A percentile compares a stretch with the other conserved stretches of the same genome.
phyloP scores from a whole-genome alignment of 2,888 invertebrate species.

The Megaustenia siamemsis region DNA sequence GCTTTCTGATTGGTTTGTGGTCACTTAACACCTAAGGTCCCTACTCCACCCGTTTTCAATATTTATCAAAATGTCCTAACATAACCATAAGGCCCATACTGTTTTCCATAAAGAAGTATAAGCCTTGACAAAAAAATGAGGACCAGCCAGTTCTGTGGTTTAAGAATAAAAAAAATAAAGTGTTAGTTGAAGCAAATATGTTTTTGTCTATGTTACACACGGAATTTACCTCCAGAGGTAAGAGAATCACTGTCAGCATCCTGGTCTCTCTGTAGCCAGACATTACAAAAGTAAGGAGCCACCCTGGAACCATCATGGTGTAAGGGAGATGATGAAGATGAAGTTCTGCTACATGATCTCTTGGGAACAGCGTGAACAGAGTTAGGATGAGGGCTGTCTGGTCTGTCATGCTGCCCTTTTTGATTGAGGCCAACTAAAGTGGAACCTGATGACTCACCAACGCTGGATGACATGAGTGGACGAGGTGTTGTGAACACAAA shows the following conservation, averaged over 20 bases:
- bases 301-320: conserved; percentile 56
- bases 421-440: conserved; percentile 35
- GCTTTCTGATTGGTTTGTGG: too few relatives aligned
- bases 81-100: too few relatives aligned
- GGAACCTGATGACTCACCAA: conserved; percentile 49
- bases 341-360: conserved; percentile 14
- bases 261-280: conserved; percentile 42
- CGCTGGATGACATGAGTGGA: conserved; percentile 9
- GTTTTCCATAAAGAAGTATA: too few relatives aligned
- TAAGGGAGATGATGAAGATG: conserved; percentile 58
- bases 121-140: too few relatives aligned
- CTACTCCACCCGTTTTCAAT: too few relatives aligned
- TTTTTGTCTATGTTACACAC: too few relatives aligned
- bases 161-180: too few relatives aligned
- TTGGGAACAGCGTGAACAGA: conserved; percentile 26
- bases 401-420: conserved; percentile 26
- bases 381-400: conserved; percentile 47
- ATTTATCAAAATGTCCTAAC: too few relatives aligned
- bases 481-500: conserved; percentile 10
- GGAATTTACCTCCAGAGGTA: conserved; percentile 53
- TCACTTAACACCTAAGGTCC: too few relatives aligned
- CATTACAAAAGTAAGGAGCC: conserved; percentile 41
- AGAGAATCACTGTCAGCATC: conserved; percentile 56
- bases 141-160: too few relatives aligned
- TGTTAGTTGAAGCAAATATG: too few relatives aligned